A percentile compares a stretch with the other conserved stretches of the same genome.
phyloP scores from a whole-genome alignment of 2,888 invertebrate genomes.

The Spatulosminthurus flaviceps region DNA sequence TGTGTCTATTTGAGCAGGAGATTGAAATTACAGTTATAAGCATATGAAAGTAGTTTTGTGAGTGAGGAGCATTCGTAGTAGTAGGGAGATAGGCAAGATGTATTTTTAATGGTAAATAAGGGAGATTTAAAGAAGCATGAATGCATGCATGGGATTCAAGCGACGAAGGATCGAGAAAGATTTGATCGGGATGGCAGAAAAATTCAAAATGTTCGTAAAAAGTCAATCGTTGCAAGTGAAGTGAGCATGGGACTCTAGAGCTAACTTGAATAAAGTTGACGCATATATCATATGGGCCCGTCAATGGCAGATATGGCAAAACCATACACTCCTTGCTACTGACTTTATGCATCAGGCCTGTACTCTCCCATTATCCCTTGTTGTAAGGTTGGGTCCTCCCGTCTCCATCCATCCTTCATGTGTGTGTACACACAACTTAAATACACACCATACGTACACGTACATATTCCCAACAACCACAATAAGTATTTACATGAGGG shows the following conservation, averaged over 20 bases:
- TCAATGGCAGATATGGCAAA: conserved; percentile 55
- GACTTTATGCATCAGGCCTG: conserved; percentile 19
- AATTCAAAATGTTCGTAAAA: conserved; percentile 47
- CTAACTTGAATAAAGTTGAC: conserved; percentile 52
- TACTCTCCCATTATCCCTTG: conserved; percentile 4
- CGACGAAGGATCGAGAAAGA: conserved; percentile 42
- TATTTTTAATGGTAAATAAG: conserved; percentile 38
- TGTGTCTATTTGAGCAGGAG: conserved; percentile 17
- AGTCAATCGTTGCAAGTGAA: conserved; percentile 48
- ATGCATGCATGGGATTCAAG: conserved; percentile 34
- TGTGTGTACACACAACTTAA: too few relatives aligned
- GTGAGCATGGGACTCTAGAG: conserved; percentile 42
- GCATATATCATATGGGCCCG: conserved; percentile 57
- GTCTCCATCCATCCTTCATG: not conserved
- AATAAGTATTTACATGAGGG: not conserved
- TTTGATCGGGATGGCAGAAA: conserved; percentile 49
- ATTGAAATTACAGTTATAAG: conserved; percentile 10
- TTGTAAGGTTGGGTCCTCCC: not conserved
- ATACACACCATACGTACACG: too few relatives aligned
- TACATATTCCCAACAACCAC: too few relatives aligned
- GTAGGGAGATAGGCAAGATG: conserved; percentile 6
- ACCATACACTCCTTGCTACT: conserved; percentile 21
- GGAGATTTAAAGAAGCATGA: conserved; percentile 34
- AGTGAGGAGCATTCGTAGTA: too few relatives aligned
- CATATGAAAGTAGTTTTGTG: not conserved